These are phyloP conservation scores for Schlechtendalia chinensis DNA, from an alignment of 1,140 invertebrate genomes.

Conservation along the genomic window DNA sequence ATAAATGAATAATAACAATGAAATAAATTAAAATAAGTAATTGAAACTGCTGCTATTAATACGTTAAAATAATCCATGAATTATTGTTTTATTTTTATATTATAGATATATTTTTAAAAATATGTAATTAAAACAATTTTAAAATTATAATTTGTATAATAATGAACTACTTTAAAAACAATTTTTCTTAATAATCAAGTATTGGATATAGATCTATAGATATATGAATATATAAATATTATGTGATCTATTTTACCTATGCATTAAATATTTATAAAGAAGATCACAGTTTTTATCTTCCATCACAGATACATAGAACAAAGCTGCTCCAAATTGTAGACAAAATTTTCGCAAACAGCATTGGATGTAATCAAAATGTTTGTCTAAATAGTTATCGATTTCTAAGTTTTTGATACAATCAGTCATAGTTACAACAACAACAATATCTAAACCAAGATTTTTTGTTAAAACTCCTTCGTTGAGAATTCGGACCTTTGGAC, in stretches of 20 bases:
- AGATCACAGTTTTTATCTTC: slow-evolving; percentile 99
- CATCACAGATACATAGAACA: slow-evolving; percentile 98
- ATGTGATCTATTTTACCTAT: slow-evolving; percentile 57
- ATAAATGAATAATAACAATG: too few relatives aligned
- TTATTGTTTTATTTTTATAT: too few relatives aligned
- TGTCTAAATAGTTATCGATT: slow-evolving; percentile 92
- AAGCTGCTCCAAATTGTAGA: slow-evolving; percentile 89
- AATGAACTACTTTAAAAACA: too few relatives aligned
- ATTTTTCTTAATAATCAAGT: too few relatives aligned
- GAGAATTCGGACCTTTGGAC: slow-evolving; percentile 56
- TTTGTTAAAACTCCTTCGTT: slow-evolving; percentile 84
- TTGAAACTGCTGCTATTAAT: too few relatives aligned
- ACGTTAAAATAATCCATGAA: too few relatives aligned
- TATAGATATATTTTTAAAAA: too few relatives aligned
- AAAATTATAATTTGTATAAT: too few relatives aligned
- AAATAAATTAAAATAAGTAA: too few relatives aligned
- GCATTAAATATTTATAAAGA: slow-evolving; percentile 97
- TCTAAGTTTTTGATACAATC: slow-evolving; percentile 96
- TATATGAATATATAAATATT: background rate
- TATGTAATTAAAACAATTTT: too few relatives aligned
- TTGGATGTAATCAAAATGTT: slow-evolving; percentile 99
- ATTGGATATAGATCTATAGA: too few relatives aligned
- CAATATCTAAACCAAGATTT: slow-evolving; percentile 93
- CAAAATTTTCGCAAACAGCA: slow-evolving; percentile 97
- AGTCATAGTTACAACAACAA: slow-evolving; percentile 98